Evolutionary conservation across 2,113 vertebrate genomes (phyloP).

Genomic region (Bagarius yarrelli): DNA sequence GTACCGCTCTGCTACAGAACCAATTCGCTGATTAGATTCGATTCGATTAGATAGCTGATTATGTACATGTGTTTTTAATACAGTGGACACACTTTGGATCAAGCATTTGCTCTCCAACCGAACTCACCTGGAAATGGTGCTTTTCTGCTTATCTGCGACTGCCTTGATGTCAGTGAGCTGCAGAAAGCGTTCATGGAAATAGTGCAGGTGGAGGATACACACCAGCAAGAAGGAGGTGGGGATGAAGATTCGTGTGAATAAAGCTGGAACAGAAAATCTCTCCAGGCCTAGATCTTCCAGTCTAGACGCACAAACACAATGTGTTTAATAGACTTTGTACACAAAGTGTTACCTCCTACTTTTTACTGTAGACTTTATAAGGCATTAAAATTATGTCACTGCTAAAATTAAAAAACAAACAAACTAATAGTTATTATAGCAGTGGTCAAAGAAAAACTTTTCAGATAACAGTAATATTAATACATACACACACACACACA

Average conservation of each 20-base stretch:
- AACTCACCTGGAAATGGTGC: constrained; percentile 70
- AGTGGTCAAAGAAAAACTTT: too few species aligned
- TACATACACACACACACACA: too few species aligned
- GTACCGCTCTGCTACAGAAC: too few species aligned
- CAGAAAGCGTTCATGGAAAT: constrained; percentile 90
- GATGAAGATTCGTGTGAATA: constrained; percentile 93
- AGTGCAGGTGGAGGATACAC: constrained; percentile 91
- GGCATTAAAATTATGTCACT: neutral
- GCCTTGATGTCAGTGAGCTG: constrained; percentile 91
- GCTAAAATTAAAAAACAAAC: too few species aligned
- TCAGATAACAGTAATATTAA: too few species aligned
- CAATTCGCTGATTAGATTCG: too few species aligned
- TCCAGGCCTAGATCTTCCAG: constrained; percentile 87
- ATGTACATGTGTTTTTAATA: too few species aligned
- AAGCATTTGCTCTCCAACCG: neutral
- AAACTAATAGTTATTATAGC: too few species aligned
- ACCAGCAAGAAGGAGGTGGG: constrained; percentile 89
- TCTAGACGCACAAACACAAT: constrained; percentile 59
- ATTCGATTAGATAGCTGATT: too few species aligned
- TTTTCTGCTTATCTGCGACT: constrained; percentile 89
- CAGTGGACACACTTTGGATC: neutral
- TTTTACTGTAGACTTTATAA: neutral
- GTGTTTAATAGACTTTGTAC: neutral
- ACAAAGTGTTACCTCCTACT: neutral
- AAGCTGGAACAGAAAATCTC: constrained; percentile 81